Base-by-base conservation (phyloP, 2,888 invertebrate genomes). In the Eumerus sabulonum region DNA sequence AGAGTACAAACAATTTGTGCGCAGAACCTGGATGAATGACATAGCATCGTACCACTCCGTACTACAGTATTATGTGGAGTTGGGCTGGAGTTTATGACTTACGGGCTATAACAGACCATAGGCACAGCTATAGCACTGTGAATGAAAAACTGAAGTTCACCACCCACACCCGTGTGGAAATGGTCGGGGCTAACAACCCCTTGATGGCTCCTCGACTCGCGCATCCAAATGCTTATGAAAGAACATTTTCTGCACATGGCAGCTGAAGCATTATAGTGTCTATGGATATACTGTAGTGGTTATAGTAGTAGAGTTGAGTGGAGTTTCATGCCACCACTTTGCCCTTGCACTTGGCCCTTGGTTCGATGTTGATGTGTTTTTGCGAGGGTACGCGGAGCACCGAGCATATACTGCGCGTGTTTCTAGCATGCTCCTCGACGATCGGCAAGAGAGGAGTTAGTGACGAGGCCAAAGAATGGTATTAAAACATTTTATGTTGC, bases 301-400 rank as follows among this genome's bases (percentile, higher is more conserved):
- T 42, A 40, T 45, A 60, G 62, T 59, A 19, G 68, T 63, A 62
- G 76, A 38, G 62, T 27, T 27, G 27, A 27, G 27, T 27, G 27
- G 27, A 27, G 27, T 27, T 27, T 27, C 7, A 27, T 27, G 7
- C 66, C 51, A 62, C 81, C 76, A 81, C 76, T 70, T 70, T 81
- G 81, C 81, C 81, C 81, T 81, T 81, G 81, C 76, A 76, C 81
- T 81, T 81, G 81, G 79, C 74, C 79, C 79, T 79, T 68, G 27
- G 27, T 27, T 27, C 27, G 27, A 27, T 27, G 27, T 38, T 44
- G 60, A 9, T 68, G 42, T 68, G 53, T 60, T 16, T 45, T 27
- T 17, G 17, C 60, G 40, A 14, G 38, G 18, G 45, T 50, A 54
- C 62, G 48, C 47, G 62, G 51, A 63, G 70, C 36, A 35, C 59